phyloP scores from a whole-genome alignment of 1,140 invertebrate genomes.

The Octopus sinensis region DNA sequence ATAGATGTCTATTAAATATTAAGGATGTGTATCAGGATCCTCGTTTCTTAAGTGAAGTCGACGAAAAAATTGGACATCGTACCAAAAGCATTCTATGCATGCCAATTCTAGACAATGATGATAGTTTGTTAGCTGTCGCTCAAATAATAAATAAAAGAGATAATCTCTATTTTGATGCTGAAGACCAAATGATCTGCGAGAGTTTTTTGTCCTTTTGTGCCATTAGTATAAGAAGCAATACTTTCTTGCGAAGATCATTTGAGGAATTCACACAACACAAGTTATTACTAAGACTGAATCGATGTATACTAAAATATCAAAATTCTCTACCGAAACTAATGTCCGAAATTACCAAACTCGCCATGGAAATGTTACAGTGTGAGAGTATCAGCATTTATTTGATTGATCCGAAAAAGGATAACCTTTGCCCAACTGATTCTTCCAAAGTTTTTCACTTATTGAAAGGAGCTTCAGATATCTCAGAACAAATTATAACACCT shows the following conservation, averaged over 20 bases:
- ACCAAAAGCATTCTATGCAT: conserved; percentile 87
- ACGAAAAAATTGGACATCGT: conserved; percentile 86
- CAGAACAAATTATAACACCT: too few species aligned
- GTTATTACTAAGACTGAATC: conserved; percentile 79
- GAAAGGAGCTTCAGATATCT: too few species aligned
- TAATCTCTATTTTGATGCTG: conserved; percentile 43
- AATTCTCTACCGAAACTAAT: conserved; percentile 89
- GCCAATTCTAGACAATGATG: conserved; percentile 93
- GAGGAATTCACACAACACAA: conserved; percentile 92
- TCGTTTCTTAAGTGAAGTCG: conserved; percentile 85
- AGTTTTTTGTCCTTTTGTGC: conserved; percentile 94
- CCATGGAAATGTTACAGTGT: background rate
- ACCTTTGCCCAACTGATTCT: too few species aligned
- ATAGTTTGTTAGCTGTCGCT: conserved; percentile 92
- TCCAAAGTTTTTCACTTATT: too few species aligned
- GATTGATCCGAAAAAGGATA: too few species aligned
- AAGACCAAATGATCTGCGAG: conserved; percentile 65
- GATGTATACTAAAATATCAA: conserved; percentile 87
- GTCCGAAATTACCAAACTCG: background rate
- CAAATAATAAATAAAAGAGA: conserved; percentile 91
- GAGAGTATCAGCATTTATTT: background rate
- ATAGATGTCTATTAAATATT: conserved; percentile 88
- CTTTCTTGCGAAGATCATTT: conserved; percentile 90
- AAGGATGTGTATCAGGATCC: conserved; percentile 82
- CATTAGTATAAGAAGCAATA: conserved; percentile 94